Conservation (phyloP, 2,888 invertebrate genomes). For the Ischnus inquisitorius region DNA sequence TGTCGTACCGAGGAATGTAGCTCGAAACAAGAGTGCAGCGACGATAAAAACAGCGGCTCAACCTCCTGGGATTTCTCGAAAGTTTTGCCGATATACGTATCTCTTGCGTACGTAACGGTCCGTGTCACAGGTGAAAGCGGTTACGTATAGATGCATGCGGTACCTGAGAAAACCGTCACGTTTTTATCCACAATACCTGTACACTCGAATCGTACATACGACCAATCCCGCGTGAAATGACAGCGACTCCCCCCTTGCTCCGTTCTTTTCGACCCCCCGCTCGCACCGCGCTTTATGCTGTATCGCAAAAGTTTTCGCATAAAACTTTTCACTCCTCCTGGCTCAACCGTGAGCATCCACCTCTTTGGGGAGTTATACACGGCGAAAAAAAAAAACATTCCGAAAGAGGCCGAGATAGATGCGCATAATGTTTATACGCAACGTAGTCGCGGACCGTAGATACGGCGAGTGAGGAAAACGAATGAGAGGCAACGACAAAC, state of each 20-base stretch:
- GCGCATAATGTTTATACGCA: constrained; percentile 1
- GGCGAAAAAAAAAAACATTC: constrained; percentile 23
- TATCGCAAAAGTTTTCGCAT: constrained; percentile 64
- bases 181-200: constrained; percentile 57
- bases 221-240: constrained; percentile 63
- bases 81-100: constrained; percentile 42
- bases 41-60: constrained; percentile 19
- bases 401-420: constrained; percentile 26
- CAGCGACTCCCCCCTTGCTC: constrained; percentile 23
- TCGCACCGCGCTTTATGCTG: neutral
- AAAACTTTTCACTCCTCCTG: constrained; percentile 58
- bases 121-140: constrained; percentile 56
- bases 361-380: constrained; percentile 44
- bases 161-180: constrained; percentile 52
- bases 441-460: neutral
- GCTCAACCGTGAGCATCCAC: neutral
- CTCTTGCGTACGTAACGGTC: constrained; percentile 53
- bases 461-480: constrained; percentile 21
- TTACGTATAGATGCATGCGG: constrained; percentile 29
- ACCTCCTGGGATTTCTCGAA: constrained; percentile 34
- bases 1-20: neutral
- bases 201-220: constrained; percentile 43
- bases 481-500: neutral
- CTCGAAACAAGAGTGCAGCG: neutral
- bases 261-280: neutral